Evolutionary conservation across 2,888 invertebrate genomes (phyloP).

Genomic region (Cryptocephalus moraei): DNA sequence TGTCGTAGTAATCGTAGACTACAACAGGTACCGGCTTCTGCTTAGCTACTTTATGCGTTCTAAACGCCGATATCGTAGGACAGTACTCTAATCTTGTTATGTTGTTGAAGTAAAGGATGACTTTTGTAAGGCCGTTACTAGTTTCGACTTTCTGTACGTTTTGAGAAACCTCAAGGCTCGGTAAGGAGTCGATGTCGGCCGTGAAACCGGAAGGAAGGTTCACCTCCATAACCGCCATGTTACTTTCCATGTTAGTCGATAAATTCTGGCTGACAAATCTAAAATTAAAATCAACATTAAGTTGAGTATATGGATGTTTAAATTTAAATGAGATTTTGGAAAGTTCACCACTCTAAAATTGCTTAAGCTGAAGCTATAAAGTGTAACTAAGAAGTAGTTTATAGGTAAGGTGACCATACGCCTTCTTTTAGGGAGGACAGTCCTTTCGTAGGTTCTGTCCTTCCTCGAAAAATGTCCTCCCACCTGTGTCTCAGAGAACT

Average conservation of each 20-base stretch:
- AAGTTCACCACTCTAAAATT: no score
- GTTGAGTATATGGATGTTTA: background rate
- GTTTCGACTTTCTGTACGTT: conserved; percentile 59
- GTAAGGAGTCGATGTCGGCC: conserved; percentile 65
- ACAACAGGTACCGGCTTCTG: conserved; percentile 79
- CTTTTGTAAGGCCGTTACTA: conserved; percentile 52
- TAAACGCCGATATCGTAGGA: conserved; percentile 72
- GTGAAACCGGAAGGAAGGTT: conserved; percentile 85
- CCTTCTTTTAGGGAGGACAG: no score
- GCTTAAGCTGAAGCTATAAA: no score
- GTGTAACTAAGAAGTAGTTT: no score
- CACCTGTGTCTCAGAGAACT: no score
- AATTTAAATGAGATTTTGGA: background rate
- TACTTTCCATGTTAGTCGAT: conserved; percentile 61
- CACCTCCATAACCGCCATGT: conserved; percentile 86
- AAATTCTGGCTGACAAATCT: conserved; percentile 52
- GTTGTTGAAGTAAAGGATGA: conserved; percentile 65
- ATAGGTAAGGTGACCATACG: no score
- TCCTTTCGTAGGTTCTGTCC: no score
- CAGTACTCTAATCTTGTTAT: conserved; percentile 57
- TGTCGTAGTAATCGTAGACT: conserved; percentile 86
- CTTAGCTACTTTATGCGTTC: conserved; percentile 73
- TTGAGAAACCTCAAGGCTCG: conserved; percentile 46
- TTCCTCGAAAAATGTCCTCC: no score
- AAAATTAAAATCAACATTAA: conserved; percentile 12